These are phyloP conservation scores for Drosophila ficusphila DNA, from an alignment of 1,140 invertebrate genomes.

Conservation along the genomic window DNA sequence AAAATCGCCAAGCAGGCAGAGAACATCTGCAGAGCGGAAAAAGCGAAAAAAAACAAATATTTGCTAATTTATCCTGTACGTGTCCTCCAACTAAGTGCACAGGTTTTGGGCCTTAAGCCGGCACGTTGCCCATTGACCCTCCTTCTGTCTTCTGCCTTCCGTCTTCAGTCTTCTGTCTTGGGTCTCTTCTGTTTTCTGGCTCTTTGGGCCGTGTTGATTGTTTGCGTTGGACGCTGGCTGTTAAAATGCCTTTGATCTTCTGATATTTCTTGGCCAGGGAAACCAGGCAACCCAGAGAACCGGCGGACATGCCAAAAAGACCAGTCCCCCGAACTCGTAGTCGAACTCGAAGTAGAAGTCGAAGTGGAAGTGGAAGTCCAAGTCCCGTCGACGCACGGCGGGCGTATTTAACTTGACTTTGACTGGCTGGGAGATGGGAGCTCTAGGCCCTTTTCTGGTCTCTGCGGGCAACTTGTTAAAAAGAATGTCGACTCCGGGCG, in stretches of 20 bases:
- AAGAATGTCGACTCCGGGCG: conserved; percentile 76
- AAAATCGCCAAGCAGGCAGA: conserved; percentile 59
- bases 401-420: conserved; percentile 79
- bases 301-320: conserved; percentile 38
- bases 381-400: conserved; percentile 57
- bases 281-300: not conserved
- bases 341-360: too few species aligned
- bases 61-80: conserved; percentile 83
- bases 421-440: conserved; percentile 31
- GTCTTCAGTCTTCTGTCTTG: conserved; percentile 8
- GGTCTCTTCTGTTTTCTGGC: conserved; percentile 12
- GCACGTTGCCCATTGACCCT: conserved; percentile 49
- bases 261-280: conserved; percentile 65
- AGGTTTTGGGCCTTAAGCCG: conserved; percentile 75
- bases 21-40: conserved; percentile 16
- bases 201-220: conserved; percentile 73
- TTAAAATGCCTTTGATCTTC: conserved; percentile 83
- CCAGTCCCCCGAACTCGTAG: conserved; percentile 38
- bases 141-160: conserved; percentile 8
- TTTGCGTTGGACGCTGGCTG: conserved; percentile 78
- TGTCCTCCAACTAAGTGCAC: conserved; percentile 81
- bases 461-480: conserved; percentile 74
- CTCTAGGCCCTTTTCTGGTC: conserved; percentile 57
- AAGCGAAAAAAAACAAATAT: conserved; percentile 70
- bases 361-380: too few species aligned